Percentiles rank a stretch among this genome's conserved stretches.
Evolutionary conservation across 2,113 vertebrate species (phyloP).

Genomic region (Xenotilapia flavipinnis): DNA sequence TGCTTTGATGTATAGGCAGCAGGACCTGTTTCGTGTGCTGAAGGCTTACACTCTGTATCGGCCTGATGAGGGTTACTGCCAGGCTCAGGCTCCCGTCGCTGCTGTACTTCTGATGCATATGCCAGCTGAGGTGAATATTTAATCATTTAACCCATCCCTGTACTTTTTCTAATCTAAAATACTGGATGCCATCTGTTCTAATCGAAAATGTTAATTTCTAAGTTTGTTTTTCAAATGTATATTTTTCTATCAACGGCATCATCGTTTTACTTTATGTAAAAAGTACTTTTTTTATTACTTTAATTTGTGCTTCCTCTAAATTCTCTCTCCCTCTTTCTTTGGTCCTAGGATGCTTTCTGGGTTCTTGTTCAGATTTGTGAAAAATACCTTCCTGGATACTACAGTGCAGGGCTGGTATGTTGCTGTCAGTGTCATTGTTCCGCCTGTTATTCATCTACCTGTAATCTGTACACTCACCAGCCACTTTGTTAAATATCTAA

Average conservation of each 20-base stretch:
- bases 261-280: not conserved
- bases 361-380: conserved; percentile 79
- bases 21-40: conserved; percentile 90
- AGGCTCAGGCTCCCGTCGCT: conserved; percentile 94
- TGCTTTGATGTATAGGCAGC: conserved; percentile 73
- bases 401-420: conserved; percentile 77
- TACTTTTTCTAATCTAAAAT: not conserved
- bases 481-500: not conserved
- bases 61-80: conserved; percentile 96
- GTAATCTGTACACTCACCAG: not conserved
- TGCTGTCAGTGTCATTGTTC: not conserved
- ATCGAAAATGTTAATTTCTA: not conserved
- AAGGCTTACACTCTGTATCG: conserved; percentile 93
- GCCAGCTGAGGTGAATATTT: conserved; percentile 86
- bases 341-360: conserved; percentile 76
- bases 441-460: not conserved
- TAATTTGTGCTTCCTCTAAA: not conserved
- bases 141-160: not conserved
- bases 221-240: not conserved
- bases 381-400: conserved; percentile 80
- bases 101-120: conserved; percentile 98
- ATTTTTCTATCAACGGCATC: not conserved
- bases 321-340: not conserved
- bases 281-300: not conserved
- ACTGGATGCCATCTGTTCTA: not conserved